Base-by-base conservation (phyloP, 1,140 invertebrate genomes). In the Laodelphax striatellus region DNA sequence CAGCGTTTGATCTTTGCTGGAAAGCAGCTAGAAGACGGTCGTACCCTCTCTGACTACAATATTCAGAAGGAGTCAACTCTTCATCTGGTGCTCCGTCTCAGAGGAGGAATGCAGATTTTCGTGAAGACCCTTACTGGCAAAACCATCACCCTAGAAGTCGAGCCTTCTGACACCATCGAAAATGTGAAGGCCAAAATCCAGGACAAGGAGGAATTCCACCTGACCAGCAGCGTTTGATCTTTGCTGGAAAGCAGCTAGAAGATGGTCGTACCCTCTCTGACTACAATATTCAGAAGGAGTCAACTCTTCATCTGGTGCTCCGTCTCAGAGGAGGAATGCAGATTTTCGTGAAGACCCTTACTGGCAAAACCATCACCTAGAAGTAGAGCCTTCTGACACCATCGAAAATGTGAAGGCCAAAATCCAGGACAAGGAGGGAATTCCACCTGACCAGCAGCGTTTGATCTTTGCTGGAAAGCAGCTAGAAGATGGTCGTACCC, bases 1-100 rank as follows among this genome's bases (percentile, higher is more conserved):
- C 82, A 83, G 69, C 67, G 78, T 42, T 67, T 79, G 58, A 77
- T 80, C 64, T 81, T 82, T 72, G 71, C 79, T 64, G 88, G 88
- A 9, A 90, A 90, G 67, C 88, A 91, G 69, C 69, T 92, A 1
- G 88, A 91, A 71, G 88, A 92, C 78, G 88, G 87, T 0, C 80
- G 87, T 42, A 90, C 87, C 0, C 71, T 92, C 0, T 87, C 84
- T 1, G 83, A 87, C 63, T 86, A 86, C 64, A 83, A 84, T 63
- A 84, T 87, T 61, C 81, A 85, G 64, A 85, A 84, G 57, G 43
- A 88, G 71, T 89, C 86, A 0, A 90, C 87, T 0, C 76, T 90
- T 0, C 87, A 90, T 67, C 73, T 91, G 60, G 88, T 90, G 0
- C 71, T 87, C 1, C 74, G 83, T 62, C 72, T 85, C 3, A 72